Conservation (phyloP, 1,140 invertebrate genomes). For the Andricus grossulariae region DNA sequence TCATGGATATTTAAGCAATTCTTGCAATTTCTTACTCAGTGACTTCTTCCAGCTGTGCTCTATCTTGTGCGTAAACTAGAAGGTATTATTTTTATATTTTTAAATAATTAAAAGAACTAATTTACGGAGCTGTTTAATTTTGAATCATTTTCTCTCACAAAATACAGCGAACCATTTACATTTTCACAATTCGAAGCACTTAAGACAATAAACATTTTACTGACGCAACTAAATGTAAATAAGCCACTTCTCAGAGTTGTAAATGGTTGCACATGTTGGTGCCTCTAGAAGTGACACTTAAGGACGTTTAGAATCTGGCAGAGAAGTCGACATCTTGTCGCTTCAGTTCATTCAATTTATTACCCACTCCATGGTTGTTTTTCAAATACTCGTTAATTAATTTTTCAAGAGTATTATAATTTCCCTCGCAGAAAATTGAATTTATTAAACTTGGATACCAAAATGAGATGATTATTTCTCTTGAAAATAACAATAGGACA, state of each 20-base stretch:
- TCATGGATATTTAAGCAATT: no score
- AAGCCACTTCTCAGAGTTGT: neutral
- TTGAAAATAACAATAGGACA: no score
- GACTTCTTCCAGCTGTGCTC: no score
- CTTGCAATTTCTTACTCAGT: no score
- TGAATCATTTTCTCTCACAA: neutral
- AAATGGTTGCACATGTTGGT: constrained; percentile 5
- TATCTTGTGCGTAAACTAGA: no score
- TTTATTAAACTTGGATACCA: neutral
- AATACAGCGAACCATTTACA: neutral
- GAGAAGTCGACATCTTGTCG: neutral
- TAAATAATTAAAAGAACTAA: no score
- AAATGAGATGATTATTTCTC: no score
- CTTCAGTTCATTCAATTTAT: neutral
- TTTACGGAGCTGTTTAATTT: no score
- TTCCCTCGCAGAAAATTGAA: neutral
- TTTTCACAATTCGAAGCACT: neutral
- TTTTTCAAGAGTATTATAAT: neutral
- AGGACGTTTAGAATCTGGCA: neutral
- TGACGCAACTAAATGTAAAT: neutral
- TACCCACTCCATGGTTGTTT: neutral
- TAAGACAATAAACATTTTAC: neutral
- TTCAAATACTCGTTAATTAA: neutral
- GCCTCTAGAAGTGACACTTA: neutral
- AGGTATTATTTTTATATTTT: no score